phyloP scores from a whole-genome alignment of 2,888 invertebrate genomes.

The Latrodectus hesperus region DNA sequence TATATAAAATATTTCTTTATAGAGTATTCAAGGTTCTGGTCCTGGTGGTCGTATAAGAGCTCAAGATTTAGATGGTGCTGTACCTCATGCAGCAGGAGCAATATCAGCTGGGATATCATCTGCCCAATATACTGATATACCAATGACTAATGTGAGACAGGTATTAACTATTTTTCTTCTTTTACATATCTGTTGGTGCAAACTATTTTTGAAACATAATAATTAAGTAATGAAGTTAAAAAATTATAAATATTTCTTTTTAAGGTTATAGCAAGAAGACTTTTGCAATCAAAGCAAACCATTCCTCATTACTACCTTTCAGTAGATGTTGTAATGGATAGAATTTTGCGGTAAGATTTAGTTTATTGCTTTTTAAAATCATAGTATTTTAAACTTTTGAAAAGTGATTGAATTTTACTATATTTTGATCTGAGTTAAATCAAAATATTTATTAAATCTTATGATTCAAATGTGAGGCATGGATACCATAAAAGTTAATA shows the following conservation, averaged over 20 bases:
- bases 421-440: no score
- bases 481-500: no score
- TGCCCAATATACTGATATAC: slow-evolving; percentile 82
- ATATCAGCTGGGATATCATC: slow-evolving; percentile 76
- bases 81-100: slow-evolving; percentile 72
- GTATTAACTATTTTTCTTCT: slow-evolving; percentile 77
- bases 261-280: slow-evolving; percentile 83
- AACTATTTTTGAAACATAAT: neutral
- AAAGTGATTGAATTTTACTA: neutral
- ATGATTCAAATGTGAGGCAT: no score
- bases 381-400: neutral
- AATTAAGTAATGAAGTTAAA: neutral
- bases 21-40: slow-evolving; percentile 81
- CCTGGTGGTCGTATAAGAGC: slow-evolving; percentile 88
- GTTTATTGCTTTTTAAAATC: neutral
- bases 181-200: no score
- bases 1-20: neutral
- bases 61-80: slow-evolving; percentile 81
- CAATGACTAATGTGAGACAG: slow-evolving; percentile 78
- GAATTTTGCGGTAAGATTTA: slow-evolving; percentile 78
- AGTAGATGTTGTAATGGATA: slow-evolving; percentile 88
- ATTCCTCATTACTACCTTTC: slow-evolving; percentile 98
- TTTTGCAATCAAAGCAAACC: slow-evolving; percentile 90
- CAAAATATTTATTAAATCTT: no score
- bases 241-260: slow-evolving; percentile 2